phyloP scores from a whole-genome alignment of 2,888 invertebrate genomes.

The Catocala fraxini region DNA sequence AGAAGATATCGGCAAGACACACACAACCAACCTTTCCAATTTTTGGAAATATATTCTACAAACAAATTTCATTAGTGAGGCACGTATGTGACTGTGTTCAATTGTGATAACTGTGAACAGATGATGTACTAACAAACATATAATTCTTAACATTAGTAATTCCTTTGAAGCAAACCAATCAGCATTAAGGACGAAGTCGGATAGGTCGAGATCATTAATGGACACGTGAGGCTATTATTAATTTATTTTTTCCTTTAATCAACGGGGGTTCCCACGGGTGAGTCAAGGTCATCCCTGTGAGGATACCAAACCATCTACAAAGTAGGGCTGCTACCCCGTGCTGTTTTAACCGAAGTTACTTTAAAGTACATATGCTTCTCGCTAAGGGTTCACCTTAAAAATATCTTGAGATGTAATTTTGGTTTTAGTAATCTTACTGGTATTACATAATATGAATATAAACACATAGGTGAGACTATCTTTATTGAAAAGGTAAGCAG shows the following conservation, averaged over 20 bases:
- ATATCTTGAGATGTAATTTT: no score
- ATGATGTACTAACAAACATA: no score
- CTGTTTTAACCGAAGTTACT: background rate
- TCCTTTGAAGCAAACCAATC: constrained; percentile 10
- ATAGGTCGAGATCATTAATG: constrained; percentile 8
- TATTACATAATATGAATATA: no score
- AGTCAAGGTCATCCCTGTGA: constrained; percentile 27
- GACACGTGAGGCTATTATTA: constrained; percentile 18
- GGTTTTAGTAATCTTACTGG: no score
- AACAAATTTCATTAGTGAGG: no score
- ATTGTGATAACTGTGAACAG: no score
- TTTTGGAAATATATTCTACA: no score
- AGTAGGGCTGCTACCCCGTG: constrained; percentile 1
- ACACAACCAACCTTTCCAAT: no score
- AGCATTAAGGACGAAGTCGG: background rate
- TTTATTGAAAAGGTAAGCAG: no score
- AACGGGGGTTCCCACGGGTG: constrained; percentile 16
- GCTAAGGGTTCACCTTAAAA: background rate
- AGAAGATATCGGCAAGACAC: no score
- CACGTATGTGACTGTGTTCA: no score
- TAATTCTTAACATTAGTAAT: background rate
- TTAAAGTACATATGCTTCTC: background rate
- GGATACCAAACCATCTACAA: constrained; percentile 2
- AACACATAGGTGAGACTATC: no score
- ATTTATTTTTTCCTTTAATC: constrained; percentile 49